These are phyloP conservation scores for Glossophaga mutica DNA, from an alignment of 2,797 vertebrate species.

Conservation along the genomic window DNA sequence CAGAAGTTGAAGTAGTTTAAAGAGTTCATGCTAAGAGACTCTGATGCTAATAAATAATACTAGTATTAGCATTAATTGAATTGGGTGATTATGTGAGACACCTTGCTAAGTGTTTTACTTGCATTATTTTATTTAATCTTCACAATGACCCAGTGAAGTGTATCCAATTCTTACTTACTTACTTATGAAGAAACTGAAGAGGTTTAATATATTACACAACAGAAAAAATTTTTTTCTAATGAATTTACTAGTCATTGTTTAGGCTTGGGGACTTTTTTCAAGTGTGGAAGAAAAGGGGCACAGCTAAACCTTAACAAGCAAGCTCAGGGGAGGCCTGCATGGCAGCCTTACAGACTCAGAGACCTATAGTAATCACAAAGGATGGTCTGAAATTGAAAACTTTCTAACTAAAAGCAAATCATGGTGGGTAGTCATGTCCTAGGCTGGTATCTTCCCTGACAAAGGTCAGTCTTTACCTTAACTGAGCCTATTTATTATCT, in stretches of 20 bases:
- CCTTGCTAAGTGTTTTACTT: neutral
- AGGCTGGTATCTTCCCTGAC: neutral
- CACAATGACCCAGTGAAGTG: neutral
- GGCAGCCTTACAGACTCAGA: neutral
- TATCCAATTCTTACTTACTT: neutral
- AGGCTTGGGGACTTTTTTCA: neutral
- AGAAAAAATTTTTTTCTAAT: neutral
- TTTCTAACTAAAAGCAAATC: neutral
- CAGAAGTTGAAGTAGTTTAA: neutral
- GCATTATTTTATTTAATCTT: constrained; percentile 1
- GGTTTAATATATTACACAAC: neutral
- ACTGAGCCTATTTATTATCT: neutral
- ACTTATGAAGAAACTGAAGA: neutral
- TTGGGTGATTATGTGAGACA: neutral
- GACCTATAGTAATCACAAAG: neutral
- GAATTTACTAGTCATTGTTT: neutral
- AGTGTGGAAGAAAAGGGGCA: neutral
- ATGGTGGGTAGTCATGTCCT: neutral
- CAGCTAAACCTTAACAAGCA: neutral
- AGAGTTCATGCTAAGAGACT: neutral
- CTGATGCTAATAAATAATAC: neutral
- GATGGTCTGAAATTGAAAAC: neutral
- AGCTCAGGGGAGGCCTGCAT: neutral
- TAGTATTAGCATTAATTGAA: neutral
- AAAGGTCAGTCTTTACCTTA: neutral